Conservation (phyloP, 2,113 vertebrate genomes). For the Vulpes vulpes region DNA sequence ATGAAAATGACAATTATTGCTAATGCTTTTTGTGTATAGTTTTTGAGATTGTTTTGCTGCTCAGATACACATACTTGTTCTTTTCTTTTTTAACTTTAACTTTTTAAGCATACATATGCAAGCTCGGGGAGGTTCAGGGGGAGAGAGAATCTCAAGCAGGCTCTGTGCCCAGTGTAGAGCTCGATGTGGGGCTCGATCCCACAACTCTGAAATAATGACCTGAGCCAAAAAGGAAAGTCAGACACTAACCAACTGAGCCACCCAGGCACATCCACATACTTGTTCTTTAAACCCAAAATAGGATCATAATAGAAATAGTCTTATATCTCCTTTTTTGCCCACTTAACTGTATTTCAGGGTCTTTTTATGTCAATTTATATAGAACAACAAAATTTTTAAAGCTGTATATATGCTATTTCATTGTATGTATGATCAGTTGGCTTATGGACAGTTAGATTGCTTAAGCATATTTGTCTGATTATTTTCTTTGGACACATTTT, state of each 20-base stretch:
- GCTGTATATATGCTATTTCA: neutral
- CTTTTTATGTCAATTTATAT: neutral
- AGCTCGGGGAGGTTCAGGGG: neutral
- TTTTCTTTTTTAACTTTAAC: neutral
- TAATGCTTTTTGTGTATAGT: slow-evolving; percentile 20
- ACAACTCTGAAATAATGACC: neutral
- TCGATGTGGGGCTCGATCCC: neutral
- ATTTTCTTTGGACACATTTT: neutral
- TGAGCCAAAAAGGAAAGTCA: neutral
- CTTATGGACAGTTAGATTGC: neutral
- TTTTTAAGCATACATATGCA: neutral
- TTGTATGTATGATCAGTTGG: neutral
- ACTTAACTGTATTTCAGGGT: neutral
- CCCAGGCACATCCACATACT: neutral
- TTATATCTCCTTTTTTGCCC: neutral
- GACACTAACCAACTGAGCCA: neutral
- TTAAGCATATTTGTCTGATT: neutral
- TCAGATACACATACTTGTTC: neutral
- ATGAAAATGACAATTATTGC: neutral
- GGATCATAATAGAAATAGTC: neutral
- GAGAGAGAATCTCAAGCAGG: neutral
- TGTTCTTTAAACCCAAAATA: slow-evolving; percentile 12
- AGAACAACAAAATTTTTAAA: slow-evolving; percentile 47
- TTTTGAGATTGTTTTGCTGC: slow-evolving; percentile 41
- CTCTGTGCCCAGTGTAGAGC: neutral